A percentile compares a stretch with the other conserved stretches of the same genome.
These are phyloP conservation scores for Sphaerophoria rueppellii DNA, from an alignment of 2,888 invertebrate species.

Conservation along the genomic window DNA sequence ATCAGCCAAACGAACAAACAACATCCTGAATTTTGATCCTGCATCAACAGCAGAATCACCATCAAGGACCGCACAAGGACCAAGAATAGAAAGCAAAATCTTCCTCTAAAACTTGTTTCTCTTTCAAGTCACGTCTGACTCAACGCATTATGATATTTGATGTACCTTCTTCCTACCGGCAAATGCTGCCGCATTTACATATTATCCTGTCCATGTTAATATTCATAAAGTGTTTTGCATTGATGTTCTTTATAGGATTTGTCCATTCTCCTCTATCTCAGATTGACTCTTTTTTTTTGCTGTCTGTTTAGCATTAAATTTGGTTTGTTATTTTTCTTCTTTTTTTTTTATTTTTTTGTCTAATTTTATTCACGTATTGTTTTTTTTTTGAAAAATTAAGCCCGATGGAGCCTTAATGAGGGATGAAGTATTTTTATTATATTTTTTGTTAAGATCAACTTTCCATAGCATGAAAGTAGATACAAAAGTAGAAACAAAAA, in stretches of 20 bases:
- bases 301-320: constrained; percentile 25
- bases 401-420: constrained; percentile 6
- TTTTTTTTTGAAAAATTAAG: neutral
- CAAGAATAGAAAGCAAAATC: constrained; percentile 10
- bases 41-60: neutral
- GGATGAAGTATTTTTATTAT: no score
- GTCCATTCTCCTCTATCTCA: constrained; percentile 40
- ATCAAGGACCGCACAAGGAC: neutral
- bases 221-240: constrained; percentile 66
- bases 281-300: constrained; percentile 45
- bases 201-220: constrained; percentile 55
- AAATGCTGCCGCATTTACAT: constrained; percentile 42
- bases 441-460: no score
- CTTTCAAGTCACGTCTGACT: constrained; percentile 55
- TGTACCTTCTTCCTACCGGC: constrained; percentile 47
- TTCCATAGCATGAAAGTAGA: no score
- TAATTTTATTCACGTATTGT: constrained; percentile 27
- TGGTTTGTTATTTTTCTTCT: constrained; percentile 3
- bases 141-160: constrained; percentile 63
- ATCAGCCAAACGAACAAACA: constrained; percentile 24
- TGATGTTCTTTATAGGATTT: constrained; percentile 60
- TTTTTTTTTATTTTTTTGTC: neutral
- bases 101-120: constrained; percentile 5
- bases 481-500: no score
- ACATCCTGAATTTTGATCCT: constrained; percentile 15